phyloP scores from a whole-genome alignment of 2,113 vertebrate genomes.

The Columba livia region DNA sequence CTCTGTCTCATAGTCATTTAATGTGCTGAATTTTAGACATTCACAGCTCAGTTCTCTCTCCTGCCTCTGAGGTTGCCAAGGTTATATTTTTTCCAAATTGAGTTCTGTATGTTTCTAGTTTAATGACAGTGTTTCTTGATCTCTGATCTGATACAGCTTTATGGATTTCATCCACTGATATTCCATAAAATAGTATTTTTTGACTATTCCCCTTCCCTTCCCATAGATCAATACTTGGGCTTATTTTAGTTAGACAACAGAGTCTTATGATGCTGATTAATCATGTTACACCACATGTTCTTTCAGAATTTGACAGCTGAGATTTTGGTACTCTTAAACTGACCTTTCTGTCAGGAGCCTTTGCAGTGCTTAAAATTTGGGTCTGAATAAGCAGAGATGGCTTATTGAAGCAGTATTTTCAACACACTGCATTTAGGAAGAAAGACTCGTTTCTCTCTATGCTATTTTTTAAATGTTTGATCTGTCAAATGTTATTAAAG shows the following conservation, averaged over 20 bases:
- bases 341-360: constrained; percentile 13
- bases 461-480: constrained; percentile 63
- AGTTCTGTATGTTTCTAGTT: neutral
- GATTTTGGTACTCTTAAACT: neutral
- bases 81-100: neutral
- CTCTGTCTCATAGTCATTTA: neutral
- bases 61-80: neutral
- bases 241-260: neutral
- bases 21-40: neutral
- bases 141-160: neutral
- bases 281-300: neutral
- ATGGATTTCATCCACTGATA: neutral
- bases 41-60: neutral
- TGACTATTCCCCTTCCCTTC: too few relatives aligned
- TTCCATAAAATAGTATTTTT: neutral
- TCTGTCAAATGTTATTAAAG: constrained; percentile 61
- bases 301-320: neutral
- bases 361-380: neutral
- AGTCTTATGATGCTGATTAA: neutral
- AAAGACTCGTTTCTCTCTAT: constrained; percentile 13
- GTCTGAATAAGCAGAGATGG: neutral
- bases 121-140: neutral
- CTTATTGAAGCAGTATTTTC: constrained; percentile 63
- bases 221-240: neutral
- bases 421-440: neutral